Base-by-base conservation (phyloP, 1,140 invertebrate species). In the Manduca sexta region DNA sequence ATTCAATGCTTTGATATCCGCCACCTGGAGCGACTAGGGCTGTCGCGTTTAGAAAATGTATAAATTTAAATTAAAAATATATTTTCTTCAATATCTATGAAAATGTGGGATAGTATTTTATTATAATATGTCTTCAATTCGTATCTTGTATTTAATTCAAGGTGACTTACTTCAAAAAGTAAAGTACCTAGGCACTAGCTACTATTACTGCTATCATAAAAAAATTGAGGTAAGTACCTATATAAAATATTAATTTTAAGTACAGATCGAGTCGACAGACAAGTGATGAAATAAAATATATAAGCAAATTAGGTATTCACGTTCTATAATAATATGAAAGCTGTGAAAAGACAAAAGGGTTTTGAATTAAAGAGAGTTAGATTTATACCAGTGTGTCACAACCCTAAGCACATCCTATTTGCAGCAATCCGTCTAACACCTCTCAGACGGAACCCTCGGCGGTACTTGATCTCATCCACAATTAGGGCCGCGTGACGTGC, bases 21-120 rank as follows among this genome's bases (percentile, higher is more conserved):
- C 72, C 80, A 84, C 77, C 80, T 84, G 80, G 80, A 56, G 5
- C 5, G 10, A 2, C 6, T 74, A 81, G 77, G 80, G 80, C 49
- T 81, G 68, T 11, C 16, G 2, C 26, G 21, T 21, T 14, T 7
- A 41, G 12, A 30, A 13, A 43, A 30, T 43, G 21, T 29, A 8
- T 43, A 41, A 13, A 14, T 39, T 13, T 29, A 43, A n/a, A n/a
- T n/a, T n/a, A n/a, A n/a, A n/a, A n/a, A n/a, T n/a, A n/a, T n/a
- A n/a, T n/a, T n/a, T n/a, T n/a, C n/a, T n/a, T n/a, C n/a, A n/a
- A n/a, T n/a, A n/a, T n/a, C n/a, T n/a, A n/a, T n/a, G n/a, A n/a
- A n/a, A n/a, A n/a, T n/a, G n/a, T n/a, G n/a, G n/a, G n/a, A n/a
- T n/a, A n/a, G n/a, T n/a, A n/a, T n/a, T n/a, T n/a, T n/a, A n/a